Base-by-base conservation (phyloP, 2,888 invertebrate species). In the Coremacera marginata region DNA sequence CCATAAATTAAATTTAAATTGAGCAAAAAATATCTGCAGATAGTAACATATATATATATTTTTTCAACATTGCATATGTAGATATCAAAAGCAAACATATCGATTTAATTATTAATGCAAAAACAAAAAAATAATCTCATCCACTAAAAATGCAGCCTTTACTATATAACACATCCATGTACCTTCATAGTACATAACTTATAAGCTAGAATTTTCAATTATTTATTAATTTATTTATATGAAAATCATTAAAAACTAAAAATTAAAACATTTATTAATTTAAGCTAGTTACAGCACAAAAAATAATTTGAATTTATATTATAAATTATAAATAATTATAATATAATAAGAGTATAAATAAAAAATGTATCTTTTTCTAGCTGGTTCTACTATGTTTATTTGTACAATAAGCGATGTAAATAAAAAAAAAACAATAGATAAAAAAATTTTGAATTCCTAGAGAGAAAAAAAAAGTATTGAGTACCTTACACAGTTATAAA, bases 41-140 rank as follows among this genome's bases (percentile, higher is more conserved):
- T 65, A 34, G 19, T 27, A 73, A 63, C 57, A 65, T 52, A 37
- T 34, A 51, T 51, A 34, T 25, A 76, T 19, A 71, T 14, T 62
- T 27, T 52, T 34, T 19, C 16, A 14, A 49, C 25, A 70, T 57
- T 65, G 5, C 27, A 27, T 63, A 49, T 25, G 63, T n/a, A n/a
- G n/a, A n/a, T 65, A 34, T 70, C 65, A 62, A 75, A 62, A 52
- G 34, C n/a, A 72, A 65, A 75, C 55, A 71, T 22, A 79, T 76
- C 68, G 73, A 80, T 79, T 79, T 79, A 77, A 76, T 78, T 73
- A 78, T 74, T n/a, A 74, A 75, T 19, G 27, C 77, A 57, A 75
- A 75, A 73, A 51, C 9, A 14, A 63, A 63, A 37, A 62, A 68
- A 31, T 3, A 65, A 4, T 49, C 11, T 31, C 31, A 62, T 49